Percentiles rank a stretch among this genome's conserved stretches.
Conservation (phyloP, 2,113 vertebrate species). For the Pao palembangensis region DNA sequence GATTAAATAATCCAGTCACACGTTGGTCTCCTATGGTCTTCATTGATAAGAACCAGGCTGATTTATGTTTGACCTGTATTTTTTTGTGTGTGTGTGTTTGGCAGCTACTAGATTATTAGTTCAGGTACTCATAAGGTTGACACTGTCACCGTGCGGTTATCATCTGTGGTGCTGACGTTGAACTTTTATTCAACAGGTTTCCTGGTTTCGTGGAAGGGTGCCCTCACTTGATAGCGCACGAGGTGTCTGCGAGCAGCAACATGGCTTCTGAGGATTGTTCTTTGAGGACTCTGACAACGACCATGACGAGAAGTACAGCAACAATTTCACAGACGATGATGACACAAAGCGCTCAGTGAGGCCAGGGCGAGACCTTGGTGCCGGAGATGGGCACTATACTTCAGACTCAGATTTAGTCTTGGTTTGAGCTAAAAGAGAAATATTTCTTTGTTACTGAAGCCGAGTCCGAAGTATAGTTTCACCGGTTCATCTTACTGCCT, state of each 20-base stretch:
- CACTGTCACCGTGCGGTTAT: neutral
- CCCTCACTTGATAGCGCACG: slow-evolving; percentile 81
- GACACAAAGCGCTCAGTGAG: slow-evolving; percentile 17
- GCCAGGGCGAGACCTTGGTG: slow-evolving; percentile 16
- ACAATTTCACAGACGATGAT: slow-evolving; percentile 20
- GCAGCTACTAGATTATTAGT: too few species aligned
- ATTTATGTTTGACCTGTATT: neutral
- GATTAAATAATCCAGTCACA: too few species aligned
- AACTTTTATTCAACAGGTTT: slow-evolving; percentile 76
- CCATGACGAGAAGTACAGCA: slow-evolving; percentile 35
- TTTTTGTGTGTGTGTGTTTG: slow-evolving; percentile 8
- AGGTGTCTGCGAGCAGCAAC: slow-evolving; percentile 84
- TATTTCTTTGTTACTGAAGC: too few species aligned
- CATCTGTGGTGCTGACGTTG: neutral
- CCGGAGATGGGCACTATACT: neutral
- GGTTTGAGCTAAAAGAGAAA: too few species aligned
- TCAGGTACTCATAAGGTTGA: too few species aligned
- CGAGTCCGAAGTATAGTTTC: too few species aligned
- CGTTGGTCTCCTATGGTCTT: too few species aligned
- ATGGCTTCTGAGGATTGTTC: slow-evolving; percentile 79
- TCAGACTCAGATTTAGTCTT: too few species aligned
- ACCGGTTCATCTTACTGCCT: too few species aligned
- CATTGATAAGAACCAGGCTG: neutral
- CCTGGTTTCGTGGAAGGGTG: slow-evolving; percentile 91
- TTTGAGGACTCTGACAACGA: slow-evolving; percentile 79